Percentiles rank a stretch among this genome's conserved stretches.
phyloP scores from a whole-genome alignment of 2,888 invertebrate genomes.

The Sturmia bella region DNA sequence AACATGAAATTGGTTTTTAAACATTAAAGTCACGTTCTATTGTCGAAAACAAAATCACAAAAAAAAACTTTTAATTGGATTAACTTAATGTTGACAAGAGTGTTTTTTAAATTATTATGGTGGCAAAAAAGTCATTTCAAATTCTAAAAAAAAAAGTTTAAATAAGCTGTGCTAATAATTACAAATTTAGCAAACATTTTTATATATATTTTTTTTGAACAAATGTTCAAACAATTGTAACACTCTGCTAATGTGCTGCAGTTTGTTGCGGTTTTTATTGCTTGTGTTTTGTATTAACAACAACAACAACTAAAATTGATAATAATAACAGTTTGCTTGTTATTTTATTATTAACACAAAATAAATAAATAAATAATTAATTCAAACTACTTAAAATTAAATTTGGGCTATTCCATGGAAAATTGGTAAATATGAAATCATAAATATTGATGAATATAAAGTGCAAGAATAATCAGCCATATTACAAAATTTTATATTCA shows the following conservation, averaged over 20 bases:
- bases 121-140: conserved; percentile 56
- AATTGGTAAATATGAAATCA: neutral
- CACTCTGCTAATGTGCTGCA: conserved; percentile 54
- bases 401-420: no score
- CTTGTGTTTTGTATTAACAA: conserved; percentile 49
- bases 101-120: conserved; percentile 73
- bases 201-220: neutral
- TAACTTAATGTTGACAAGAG: conserved; percentile 79
- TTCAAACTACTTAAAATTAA: neutral
- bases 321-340: conserved; percentile 7
- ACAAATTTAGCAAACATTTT: conserved; percentile 23
- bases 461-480: no score
- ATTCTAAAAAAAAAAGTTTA: conserved; percentile 20
- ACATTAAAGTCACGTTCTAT: conserved; percentile 73
- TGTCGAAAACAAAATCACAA: conserved; percentile 71
- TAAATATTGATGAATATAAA: neutral
- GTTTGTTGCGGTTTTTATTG: conserved; percentile 53
- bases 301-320: neutral
- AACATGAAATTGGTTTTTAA: neutral
- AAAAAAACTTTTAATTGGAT: conserved; percentile 77
- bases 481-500: no score
- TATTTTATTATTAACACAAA: conserved; percentile 25
- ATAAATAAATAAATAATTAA: conserved; percentile 46
- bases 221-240: conserved; percentile 54
- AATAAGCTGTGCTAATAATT: conserved; percentile 29